Conservation (phyloP, 2,113 vertebrate species). For the Zootoca vivipara region DNA sequence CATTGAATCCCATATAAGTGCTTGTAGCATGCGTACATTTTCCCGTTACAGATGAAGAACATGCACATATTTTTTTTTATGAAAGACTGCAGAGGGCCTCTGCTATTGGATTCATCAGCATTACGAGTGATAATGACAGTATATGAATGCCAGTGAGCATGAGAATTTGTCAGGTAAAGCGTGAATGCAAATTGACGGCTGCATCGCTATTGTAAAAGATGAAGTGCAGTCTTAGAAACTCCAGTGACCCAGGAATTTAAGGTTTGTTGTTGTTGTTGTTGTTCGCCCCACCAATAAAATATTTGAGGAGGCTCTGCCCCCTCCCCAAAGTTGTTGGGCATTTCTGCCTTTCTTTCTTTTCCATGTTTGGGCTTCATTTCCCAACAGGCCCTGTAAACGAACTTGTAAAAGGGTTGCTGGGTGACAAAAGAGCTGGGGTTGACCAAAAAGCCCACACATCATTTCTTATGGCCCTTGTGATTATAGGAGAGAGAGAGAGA, state of each 20-base stretch:
- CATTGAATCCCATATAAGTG: neutral
- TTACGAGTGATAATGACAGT: conserved; percentile 2
- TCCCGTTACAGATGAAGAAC: conserved; percentile 2
- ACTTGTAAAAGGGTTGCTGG: too few relatives aligned
- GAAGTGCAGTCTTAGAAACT: neutral
- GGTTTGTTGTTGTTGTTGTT: too few relatives aligned
- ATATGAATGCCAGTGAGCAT: conserved; percentile 7
- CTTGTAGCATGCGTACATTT: neutral
- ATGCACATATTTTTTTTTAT: neutral
- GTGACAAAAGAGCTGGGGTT: too few relatives aligned
- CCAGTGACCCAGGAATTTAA: neutral
- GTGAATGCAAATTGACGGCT: conserved; percentile 10
- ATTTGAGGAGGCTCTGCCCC: too few relatives aligned
- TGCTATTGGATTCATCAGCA: neutral
- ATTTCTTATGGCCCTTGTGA: too few relatives aligned
- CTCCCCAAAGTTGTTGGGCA: too few relatives aligned
- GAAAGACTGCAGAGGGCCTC: conserved; percentile 2
- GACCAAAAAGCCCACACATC: too few relatives aligned
- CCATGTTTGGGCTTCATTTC: too few relatives aligned
- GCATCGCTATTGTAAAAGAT: neutral
- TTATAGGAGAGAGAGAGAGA: too few relatives aligned
- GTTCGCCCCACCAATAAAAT: too few relatives aligned
- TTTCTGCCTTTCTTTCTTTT: too few relatives aligned
- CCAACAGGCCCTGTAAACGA: too few relatives aligned
- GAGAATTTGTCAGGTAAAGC: neutral